These are phyloP conservation scores for Melinaea menophilus DNA, from an alignment of 2,888 invertebrate species.

Conservation along the genomic window DNA sequence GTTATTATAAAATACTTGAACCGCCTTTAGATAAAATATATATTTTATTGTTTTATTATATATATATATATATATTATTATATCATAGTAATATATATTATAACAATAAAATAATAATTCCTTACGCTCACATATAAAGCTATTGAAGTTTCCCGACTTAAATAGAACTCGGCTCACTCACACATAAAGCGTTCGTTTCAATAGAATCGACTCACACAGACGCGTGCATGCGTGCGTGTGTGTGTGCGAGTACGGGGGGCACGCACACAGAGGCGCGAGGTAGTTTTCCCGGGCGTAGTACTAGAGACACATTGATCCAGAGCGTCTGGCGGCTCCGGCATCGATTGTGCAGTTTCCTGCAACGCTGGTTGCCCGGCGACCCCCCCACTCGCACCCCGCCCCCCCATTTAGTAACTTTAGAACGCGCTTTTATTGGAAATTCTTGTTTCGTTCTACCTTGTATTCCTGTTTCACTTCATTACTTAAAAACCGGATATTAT, in stretches of 20 bases:
- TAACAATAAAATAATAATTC: constrained; percentile 65
- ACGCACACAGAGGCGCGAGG: constrained; percentile 50
- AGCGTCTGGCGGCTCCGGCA: constrained; percentile 68
- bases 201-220: constrained; percentile 37
- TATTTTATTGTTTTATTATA: constrained; percentile 8
- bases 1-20: constrained; percentile 30
- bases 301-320: constrained; percentile 79
- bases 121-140: constrained; percentile 56
- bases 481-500: neutral
- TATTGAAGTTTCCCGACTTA: constrained; percentile 66
- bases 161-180: constrained; percentile 60
- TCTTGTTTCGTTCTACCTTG: constrained; percentile 39
- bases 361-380: constrained; percentile 66
- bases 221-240: constrained; percentile 38
- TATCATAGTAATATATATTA: constrained; percentile 54
- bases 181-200: constrained; percentile 12
- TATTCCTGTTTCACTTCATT: constrained; percentile 3
- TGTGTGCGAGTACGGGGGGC: constrained; percentile 44
- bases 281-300: constrained; percentile 74
- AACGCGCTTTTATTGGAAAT: constrained; percentile 52
- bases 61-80: too few species aligned
- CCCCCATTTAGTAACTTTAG: constrained; percentile 56
- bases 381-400: constrained; percentile 56
- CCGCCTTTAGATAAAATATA: constrained; percentile 2
- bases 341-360: constrained; percentile 78